Base-by-base conservation (phyloP, 2,888 invertebrate species). In the Aspidiotus destructor region DNA sequence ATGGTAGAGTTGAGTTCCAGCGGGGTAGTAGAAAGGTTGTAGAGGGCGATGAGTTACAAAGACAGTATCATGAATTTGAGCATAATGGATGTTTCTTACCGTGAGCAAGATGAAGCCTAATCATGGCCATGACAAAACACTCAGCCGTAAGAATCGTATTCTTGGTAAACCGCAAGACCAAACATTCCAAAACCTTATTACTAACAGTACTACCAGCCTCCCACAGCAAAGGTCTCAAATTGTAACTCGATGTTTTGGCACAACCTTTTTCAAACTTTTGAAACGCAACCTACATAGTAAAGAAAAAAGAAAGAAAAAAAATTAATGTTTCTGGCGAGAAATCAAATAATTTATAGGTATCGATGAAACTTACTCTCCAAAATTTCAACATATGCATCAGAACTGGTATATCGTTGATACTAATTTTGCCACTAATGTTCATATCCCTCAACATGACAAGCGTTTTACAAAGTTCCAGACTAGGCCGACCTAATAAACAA, bases 141-240 rank as follows among this genome's bases (percentile, higher is more conserved):
- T 85, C 85, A 3, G 83, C 80, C 2, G 83, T 80, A 57, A 85
- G 77, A 61, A 80, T 74, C 67, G 80, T 78, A 75, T 82, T 82
- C 75, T 83, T 83, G 72, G 85, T 83, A 78, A 84, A 86, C 72
- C 86, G 79, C 73, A 85, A 78, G 72, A 86, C 85, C 69, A 86
- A 78, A 75, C 85, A 84, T 80, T 87, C 87, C 72, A 87, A 81
- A 64, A 88, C 88, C 80, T 87, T 88, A 78, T 86, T 88, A 77
- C 85, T 85, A 70, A 87, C 86, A 73, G 81, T 83, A 74, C 83
- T 82, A 28, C 85, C 83, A 48, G 87, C 86, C 76, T 87, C 86
- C 85, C 85, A 82, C 71, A 87, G 77, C 73, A 84, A 81, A 72
- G 83, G 83, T 77, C 83, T 79, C 74, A 86, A 78, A 73, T 84